Base-by-base conservation (phyloP, 2,797 vertebrate species). In the Pelochelys cantorii region DNA sequence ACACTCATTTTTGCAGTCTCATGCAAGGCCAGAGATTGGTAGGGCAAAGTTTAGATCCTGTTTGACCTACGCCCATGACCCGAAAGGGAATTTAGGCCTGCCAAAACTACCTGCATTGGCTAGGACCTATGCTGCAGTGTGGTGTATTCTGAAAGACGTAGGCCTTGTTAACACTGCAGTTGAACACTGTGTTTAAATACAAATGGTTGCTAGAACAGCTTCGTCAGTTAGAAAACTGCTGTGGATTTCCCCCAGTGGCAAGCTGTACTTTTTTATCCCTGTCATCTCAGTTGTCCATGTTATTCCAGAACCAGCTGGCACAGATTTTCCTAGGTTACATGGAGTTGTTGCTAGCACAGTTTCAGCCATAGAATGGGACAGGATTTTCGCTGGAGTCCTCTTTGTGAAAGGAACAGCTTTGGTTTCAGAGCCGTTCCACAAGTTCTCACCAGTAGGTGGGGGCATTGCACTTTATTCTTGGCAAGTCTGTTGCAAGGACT, bases 381-480 rank as follows among this genome's bases (percentile, higher is more conserved):
- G 25, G 74, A 52, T 17, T 77, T 52, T 77, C 22, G 34, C 20
- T 37, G n/a, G 18, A 71, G 68, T 71, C 34, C 18, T 71, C 15
- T 57, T 25, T 65, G 62, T n/a, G 14, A n/a, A n/a, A 65, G n/a
- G 15, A 62, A 65, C 31, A 22, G n/a, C n/a, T 71, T 71, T 0
- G 0, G 12, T 81, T 84, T 74, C 68, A 71, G 53, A 48, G 60
- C 4, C 5, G 29, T 3, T 80, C 11, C 37, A 80, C 37, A 17
- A 29, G 34, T 65, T 48, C 29, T 86, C 37, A 10, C 91, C 91
- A 23, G 0, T 71, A 86, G 89, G 14, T 91, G 78, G 86, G 71
- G 77, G 82, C 37, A 57, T 81, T 71, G 89, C 34, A 20, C 78
- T 75, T 20, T 11, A 18, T 71, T 57, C 23, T 48, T 52, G 74